Conservation (phyloP, 2,888 invertebrate genomes). For the Rugalucina vietnamica region DNA sequence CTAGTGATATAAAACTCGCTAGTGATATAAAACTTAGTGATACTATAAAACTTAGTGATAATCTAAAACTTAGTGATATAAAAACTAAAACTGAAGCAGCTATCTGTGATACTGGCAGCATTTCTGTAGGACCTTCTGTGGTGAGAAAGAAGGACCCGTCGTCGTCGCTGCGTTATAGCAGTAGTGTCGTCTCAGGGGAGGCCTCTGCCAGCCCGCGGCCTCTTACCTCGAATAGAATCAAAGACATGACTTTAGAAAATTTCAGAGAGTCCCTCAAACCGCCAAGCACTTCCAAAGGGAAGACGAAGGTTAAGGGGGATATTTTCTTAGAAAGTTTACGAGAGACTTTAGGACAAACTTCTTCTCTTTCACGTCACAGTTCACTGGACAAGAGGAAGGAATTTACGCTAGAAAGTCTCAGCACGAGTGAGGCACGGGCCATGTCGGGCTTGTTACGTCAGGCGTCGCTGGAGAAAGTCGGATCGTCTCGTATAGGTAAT, state of each 20-base stretch:
- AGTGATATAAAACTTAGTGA: not conserved
- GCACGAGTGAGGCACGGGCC: constrained; percentile 80
- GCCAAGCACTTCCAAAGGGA: constrained; percentile 67
- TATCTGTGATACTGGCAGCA: constrained; percentile 61
- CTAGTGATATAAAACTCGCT: too few relatives aligned
- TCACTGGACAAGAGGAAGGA: constrained; percentile 76
- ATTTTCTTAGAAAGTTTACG: constrained; percentile 68
- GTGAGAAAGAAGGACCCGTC: constrained; percentile 62
- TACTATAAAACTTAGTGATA: constrained; percentile 6
- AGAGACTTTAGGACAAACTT: constrained; percentile 71
- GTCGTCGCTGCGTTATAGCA: constrained; percentile 14
- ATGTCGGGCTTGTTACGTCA: constrained; percentile 82
- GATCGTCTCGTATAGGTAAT: constrained; percentile 79
- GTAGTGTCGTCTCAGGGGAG: constrained; percentile 59
- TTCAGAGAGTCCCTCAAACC: constrained; percentile 71
- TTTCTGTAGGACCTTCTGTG: constrained; percentile 54
- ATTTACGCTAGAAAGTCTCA: constrained; percentile 81
- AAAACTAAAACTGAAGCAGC: constrained; percentile 31
- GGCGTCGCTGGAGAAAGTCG: constrained; percentile 81
- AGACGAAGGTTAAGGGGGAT: constrained; percentile 63
- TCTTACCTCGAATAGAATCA: constrained; percentile 67
- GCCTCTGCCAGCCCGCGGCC: constrained; percentile 55
- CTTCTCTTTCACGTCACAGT: constrained; percentile 75
- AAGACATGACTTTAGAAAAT: constrained; percentile 73
- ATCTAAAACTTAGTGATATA: constrained; percentile 6